Base-by-base conservation (phyloP, 2,797 vertebrate species). In the Myripristis jacobus region DNA sequence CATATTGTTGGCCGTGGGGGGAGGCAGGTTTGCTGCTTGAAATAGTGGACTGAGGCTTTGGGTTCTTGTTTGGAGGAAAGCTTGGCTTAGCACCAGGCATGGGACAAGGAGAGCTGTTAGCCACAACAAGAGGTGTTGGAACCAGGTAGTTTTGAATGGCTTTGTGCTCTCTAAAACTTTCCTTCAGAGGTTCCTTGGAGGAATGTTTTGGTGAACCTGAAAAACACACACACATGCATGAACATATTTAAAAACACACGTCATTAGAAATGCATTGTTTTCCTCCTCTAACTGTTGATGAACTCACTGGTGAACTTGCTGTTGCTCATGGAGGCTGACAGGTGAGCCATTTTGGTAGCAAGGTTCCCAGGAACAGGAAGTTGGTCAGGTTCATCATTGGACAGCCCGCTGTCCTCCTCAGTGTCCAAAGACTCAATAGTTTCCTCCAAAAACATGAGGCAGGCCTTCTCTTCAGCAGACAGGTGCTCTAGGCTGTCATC, bases 391-490 rank as follows among this genome's bases (percentile, higher is more conserved):
- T 96, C 94, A 0, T 96, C 93, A 0, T 93, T 93, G 25, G 96
- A 96, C 68, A 95, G 80, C 54, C 94, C 93, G 0, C 95, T 95
- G 68, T 98, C 96, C 10, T 94, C 95, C 63, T 98, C 96, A 0
- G 90, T 88, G 18, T 97, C 96, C 84, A 98, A 79, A 0, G 96
- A 96, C 80, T 97, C 95, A 2, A 99, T 96, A 0, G 97, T 98
- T 83, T 97, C 95, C 82, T 99, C 97, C 75, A 99, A 84, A 91
- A 97, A 98, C 89, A 96, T 94, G 81, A 99, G 85, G 29, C 97
- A 98, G 69, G 96, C 97, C 38, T 94, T 96, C 84, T 98, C 98
- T 59, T 98, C 98, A 19, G 95, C 94, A 0, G 98, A 97, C 52
- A 99, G 89, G 79, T 97, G 89, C 77, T 97, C 96, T 36, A 96